Conservation (phyloP, 2,888 invertebrate genomes). For the Bugula neritina region DNA sequence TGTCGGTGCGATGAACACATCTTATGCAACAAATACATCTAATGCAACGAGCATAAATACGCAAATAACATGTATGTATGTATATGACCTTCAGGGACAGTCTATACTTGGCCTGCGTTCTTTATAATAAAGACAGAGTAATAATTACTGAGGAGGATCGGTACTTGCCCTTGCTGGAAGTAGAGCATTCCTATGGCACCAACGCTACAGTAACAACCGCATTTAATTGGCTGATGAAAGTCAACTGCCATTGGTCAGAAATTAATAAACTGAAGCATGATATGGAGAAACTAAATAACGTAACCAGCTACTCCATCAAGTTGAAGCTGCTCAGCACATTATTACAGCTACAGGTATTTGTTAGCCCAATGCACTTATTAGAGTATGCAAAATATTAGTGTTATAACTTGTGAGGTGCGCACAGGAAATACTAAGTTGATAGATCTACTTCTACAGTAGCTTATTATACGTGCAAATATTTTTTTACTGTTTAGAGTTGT, state of each 20-base stretch:
- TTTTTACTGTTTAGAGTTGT: too few species aligned
- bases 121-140: slow-evolving; percentile 92
- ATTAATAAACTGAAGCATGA: background rate
- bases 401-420: too few species aligned
- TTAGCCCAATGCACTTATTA: too few species aligned
- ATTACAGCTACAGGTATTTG: slow-evolving; percentile 73
- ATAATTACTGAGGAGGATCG: slow-evolving; percentile 88
- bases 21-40: too few species aligned
- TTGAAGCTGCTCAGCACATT: slow-evolving; percentile 81
- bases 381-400: too few species aligned
- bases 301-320: background rate
- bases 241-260: slow-evolving; percentile 41
- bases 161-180: slow-evolving; percentile 91
- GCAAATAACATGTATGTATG: background rate
- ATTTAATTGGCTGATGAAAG: slow-evolving; percentile 96
- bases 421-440: too few species aligned
- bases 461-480: too few species aligned
- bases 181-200: slow-evolving; percentile 83
- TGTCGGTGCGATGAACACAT: too few species aligned
- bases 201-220: slow-evolving; percentile 68
- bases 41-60: background rate
- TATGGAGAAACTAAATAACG: background rate
- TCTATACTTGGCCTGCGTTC: slow-evolving; percentile 82
- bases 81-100: slow-evolving; percentile 48
- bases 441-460: too few species aligned